A percentile compares a stretch with the other conserved stretches of the same genome.
phyloP scores from a whole-genome alignment of 2,797 vertebrate species.

The Moxostoma hubbsi region DNA sequence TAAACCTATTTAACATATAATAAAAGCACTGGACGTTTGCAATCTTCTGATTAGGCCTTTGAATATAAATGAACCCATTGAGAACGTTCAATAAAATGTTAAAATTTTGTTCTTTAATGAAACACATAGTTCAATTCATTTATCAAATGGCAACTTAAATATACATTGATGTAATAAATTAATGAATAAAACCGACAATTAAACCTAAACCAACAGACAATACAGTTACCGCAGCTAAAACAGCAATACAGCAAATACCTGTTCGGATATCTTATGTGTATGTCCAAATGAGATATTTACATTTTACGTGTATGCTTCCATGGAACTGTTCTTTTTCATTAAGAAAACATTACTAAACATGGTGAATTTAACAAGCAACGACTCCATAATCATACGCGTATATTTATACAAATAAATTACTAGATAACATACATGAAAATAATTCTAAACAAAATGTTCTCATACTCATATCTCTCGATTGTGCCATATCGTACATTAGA shows the following conservation, averaged over 20 bases:
- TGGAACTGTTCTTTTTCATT: slow-evolving; percentile 78
- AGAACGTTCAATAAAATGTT: slow-evolving; percentile 85
- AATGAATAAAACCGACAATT: slow-evolving; percentile 79
- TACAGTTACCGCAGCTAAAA: slow-evolving; percentile 84
- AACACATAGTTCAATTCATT: slow-evolving; percentile 94
- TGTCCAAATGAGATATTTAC: slow-evolving; percentile 96
- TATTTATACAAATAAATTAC: slow-evolving; percentile 86
- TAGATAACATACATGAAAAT: slow-evolving; percentile 81
- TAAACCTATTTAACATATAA: slow-evolving; percentile 5
- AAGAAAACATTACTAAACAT: slow-evolving; percentile 87
- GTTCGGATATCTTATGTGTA: slow-evolving; percentile 93
- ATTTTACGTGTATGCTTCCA: slow-evolving; percentile 85
- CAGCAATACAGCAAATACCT: slow-evolving; percentile 93
- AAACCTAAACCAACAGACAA: slow-evolving; percentile 81
- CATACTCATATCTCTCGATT: slow-evolving; percentile 76
- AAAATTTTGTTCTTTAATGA: slow-evolving; percentile 91
- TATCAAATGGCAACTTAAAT: slow-evolving; percentile 91
- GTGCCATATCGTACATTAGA: slow-evolving; percentile 73
- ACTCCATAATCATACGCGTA: slow-evolving; percentile 79
- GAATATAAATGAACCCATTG: slow-evolving; percentile 66
- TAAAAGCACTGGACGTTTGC: background rate
- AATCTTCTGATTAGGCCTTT: slow-evolving; percentile 61
- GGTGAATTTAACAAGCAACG: slow-evolving; percentile 91
- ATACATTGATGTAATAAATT: slow-evolving; percentile 92
- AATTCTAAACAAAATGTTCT: slow-evolving; percentile 75